Evolutionary conservation across 1,140 invertebrate genomes (phyloP), one percentile per base, ranked within the genome.

Genomic region (Sarcophaga bullata): DNA sequence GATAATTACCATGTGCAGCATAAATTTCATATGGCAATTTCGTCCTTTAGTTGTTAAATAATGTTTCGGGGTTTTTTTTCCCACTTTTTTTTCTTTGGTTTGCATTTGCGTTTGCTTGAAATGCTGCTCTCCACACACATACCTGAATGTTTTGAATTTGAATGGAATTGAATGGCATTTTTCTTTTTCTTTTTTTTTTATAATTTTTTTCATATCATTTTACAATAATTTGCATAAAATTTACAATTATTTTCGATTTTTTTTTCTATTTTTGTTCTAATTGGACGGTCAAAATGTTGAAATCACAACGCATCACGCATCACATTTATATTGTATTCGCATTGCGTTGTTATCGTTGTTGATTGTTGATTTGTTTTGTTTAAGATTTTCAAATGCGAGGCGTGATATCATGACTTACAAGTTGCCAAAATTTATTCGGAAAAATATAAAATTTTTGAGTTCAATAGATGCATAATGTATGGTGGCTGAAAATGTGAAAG

Each of bases 1-100:
- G 7, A n/a, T 58, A 17, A 68, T 68, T 68, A 25, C 62, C n/a
- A 68, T 68, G 62, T 68, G 62, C n/a, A 68, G 17, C 62, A 68
- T 17, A 68, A 58, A 25, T 19, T 68, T 68, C 62, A n/a, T 68
- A 25, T 25, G 62, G 62, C 62, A 68, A 58, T 68, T 68, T n/a
- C n/a, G n/a, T 68, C 62, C 62, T 68, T 68, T 68, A 25, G 17
- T 8, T 68, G 62, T 68, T 19, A 68, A 68, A 19, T 68, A 68
- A 25, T 68, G n/a, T 68, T 52, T 13, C 13, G 13, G 1, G 1
- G 0, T 10, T 52, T 37, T 37, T 37, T n/a, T n/a, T n/a, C n/a
- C n/a, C n/a, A n/a, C n/a, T n/a, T n/a, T n/a, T 37, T 37, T 54
- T 54, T 54, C 10, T 37, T 58, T 58, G 15, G 15, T 6, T 54